Base-by-base conservation (phyloP, 2,797 vertebrate genomes). In the Neopelma chrysocephalum region DNA sequence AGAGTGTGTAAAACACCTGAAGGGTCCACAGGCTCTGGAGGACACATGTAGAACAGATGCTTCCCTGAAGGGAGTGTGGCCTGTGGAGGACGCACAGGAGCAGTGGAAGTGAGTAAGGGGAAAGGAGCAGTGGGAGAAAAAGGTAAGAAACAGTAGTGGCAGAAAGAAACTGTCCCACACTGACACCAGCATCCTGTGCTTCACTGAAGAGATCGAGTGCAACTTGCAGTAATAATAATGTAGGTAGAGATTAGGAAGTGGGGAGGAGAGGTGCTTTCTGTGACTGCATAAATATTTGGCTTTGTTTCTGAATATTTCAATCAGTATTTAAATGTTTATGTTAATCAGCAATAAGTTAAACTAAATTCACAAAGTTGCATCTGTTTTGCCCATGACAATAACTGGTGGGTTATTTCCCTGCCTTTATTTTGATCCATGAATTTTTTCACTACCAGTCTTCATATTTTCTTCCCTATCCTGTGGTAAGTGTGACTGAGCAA, bases 11-110 rank as follows among this genome's bases (percentile, higher is more conserved):
- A 31, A 27, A 14, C 0, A 4, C 1, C 7, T 58, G 17, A 21
- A 45, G 18, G 6, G 21, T 1, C 4, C 7, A 16, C 1, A 17
- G 51, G 3, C 9, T 19, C 6, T n/a, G 20, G 21, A 50, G 22
- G 14, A 40, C 0, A 10, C 5, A 1, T 4, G 8, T 45, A 3
- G 36, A 54, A 11, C 13, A 6, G 8, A 9, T 7, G 9, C 18
- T 22, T 42, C n/a, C n/a, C 18, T 26, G 18, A 47, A 47, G 11
- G 27, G 16, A 57, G 8, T 3, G 31, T 21, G 21, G 11, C 7
- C 15, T 21, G 8, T 29, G 13, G 8, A 65, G 9, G 25, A 53
- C 34, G 7, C 47, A 38, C n/a, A 19, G 34, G 10, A 78, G 32
- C 10, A 43, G 9, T 2, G 8, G 23, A 71, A 61, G 47, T 47